Evolutionary conservation across 2,113 vertebrate genomes (phyloP).

Genomic region (Corythornis madagascariensis): DNA sequence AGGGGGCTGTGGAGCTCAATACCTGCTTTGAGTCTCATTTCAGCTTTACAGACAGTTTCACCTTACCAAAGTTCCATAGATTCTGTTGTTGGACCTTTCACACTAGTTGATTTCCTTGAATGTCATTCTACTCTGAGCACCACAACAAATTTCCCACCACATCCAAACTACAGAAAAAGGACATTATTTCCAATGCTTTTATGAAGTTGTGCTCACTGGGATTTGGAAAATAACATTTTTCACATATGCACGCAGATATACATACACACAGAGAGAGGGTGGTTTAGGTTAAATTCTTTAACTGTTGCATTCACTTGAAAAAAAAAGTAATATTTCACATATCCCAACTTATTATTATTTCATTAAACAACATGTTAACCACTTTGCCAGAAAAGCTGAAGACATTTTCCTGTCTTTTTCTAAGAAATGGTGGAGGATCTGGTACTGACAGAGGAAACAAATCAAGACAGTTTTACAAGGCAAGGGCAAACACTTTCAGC

Average conservation of each 20-base stretch:
- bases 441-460: background rate
- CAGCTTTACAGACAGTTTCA: background rate
- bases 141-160: background rate
- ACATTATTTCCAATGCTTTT: background rate
- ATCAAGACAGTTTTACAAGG: background rate
- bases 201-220: background rate
- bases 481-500: background rate
- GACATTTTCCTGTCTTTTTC: background rate
- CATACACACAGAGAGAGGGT: background rate
- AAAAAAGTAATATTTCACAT: background rate
- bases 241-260: too few relatives aligned
- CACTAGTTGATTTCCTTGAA: background rate
- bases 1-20: background rate
- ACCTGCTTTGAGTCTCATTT: background rate
- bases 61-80: background rate
- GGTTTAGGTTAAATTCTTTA: background rate
- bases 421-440: background rate
- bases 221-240: background rate
- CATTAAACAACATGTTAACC: background rate
- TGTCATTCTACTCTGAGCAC: background rate
- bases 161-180: background rate
- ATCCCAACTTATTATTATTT: background rate
- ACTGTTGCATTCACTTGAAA: background rate
- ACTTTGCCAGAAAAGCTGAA: background rate
- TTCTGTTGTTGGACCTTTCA: background rate